Base-by-base conservation (phyloP, 2,113 vertebrate species). In the Trinectes maculatus region DNA sequence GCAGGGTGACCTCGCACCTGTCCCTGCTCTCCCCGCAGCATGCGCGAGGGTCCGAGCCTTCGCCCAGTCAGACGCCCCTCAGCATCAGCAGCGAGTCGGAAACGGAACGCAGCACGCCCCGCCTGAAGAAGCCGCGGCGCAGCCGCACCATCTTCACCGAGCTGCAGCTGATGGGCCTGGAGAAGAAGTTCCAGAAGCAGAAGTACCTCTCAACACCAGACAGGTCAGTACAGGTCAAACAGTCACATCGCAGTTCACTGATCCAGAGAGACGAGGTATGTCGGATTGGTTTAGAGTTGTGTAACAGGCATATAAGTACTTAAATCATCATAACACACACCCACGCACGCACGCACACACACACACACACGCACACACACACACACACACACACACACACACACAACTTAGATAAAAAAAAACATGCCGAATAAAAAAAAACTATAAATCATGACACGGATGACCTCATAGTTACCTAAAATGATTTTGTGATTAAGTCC, bases 181-280 rank as follows among this genome's bases (percentile, higher is more conserved):
- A 99, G 93, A 99, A 98, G 90, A 99, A 99, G 74, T 99, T 99
- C 84, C 97, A 99, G 93, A 99, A 97, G 85, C 98, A 99, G 92
- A 99, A 99, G 85, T 99, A 99, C 78, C 89, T 99, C 25, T 99
- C 98, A 22, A 99, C 98, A 1, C 98, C 98, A 0, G 98, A 99
- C 87, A 96, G 98, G 98, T 99, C 44, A 90, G 93, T 56, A 10
- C 1, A 24, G 44, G 4, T 43, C 10, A 55, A 7, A n/a, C n/a
- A 25, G 11, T 12, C 12, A 24, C 21, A 24, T 52, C 8, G 25
- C 12, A 21, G 13, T 40, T 6, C 6, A 8, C 11, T 6, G 19
- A 16, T 55, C 22, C 5, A n/a, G 22, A 1, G 1, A 24, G 19
- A 52, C 1, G 9, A 8, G 25, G 1, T n/a, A n/a, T n/a, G n/a